Evolutionary conservation across 2,888 invertebrate species (phyloP), one percentile per base, ranked within the genome.

Genomic region (Ecliptopera silaceata): DNA sequence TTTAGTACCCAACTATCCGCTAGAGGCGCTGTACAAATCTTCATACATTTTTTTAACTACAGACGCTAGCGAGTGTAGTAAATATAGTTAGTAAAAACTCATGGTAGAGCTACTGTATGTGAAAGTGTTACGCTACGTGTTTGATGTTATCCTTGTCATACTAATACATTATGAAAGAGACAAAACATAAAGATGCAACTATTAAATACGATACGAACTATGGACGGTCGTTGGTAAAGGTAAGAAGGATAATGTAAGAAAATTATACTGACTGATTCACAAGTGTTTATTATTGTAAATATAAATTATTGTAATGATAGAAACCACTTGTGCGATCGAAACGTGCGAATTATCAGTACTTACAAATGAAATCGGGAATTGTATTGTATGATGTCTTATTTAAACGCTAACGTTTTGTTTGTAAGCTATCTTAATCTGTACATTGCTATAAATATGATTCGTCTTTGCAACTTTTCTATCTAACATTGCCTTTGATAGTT

Each of bases 231-330:
- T 61, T 63, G 49, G 49, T 43, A 22, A 57, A 36, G 44, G 61
- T 59, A 67, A 63, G 64, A 59, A 44, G n/a, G 56, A 64, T 69
- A 66, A 61, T 63, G 58, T 66, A 66, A 65, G 56, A 66, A 45
- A 59, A 77, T n/a, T 59, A 75, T 82, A 82, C 74, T 80, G 90
- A 90, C 90, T 88, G 90, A 89, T 80, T 79, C 82, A 79, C 84
- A 84, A 86, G 85, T 88, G 88, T 88, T 81, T 86, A 86, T 82
- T 79, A 75, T 73, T 89, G 90, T 91, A 91, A 83, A 91, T 90
- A 90, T 83, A 82, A 84, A 81, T 77, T 74, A 80, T 65, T 71
- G 76, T 80, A 76, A 83, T 74, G 77, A 77, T 81, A 73, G 72
- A 77, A 76, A 70, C 76, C 84, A 84, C 83, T 81, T 84, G 84